These are phyloP conservation scores for Coptodon rendalli DNA, from an alignment of 2,113 vertebrate genomes.

Conservation along the genomic window DNA sequence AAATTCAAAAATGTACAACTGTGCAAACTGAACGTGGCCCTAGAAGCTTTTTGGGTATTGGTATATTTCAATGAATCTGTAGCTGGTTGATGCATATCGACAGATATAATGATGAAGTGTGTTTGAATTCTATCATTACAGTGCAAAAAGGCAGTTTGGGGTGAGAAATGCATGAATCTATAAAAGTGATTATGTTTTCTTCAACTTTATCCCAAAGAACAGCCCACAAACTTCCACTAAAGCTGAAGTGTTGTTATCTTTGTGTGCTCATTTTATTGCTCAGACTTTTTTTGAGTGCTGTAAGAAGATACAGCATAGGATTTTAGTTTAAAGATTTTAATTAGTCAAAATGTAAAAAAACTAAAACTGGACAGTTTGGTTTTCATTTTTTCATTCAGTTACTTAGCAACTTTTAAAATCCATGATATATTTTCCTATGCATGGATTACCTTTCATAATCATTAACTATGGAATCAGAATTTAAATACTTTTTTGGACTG, in stretches of 20 bases:
- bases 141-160: neutral
- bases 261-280: slow-evolving; percentile 12
- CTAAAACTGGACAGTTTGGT: neutral
- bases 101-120: neutral
- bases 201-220: slow-evolving; percentile 49
- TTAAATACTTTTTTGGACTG: slow-evolving; percentile 31
- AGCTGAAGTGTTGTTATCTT: slow-evolving; percentile 22
- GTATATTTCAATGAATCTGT: neutral
- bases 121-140: slow-evolving; percentile 1
- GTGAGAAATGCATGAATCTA: slow-evolving; percentile 13
- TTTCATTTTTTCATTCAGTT: neutral
- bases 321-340: neutral
- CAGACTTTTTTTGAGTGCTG: neutral
- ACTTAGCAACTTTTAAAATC: neutral
- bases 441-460: slow-evolving; percentile 22
- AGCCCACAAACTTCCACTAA: slow-evolving; percentile 31
- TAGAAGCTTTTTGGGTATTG: neutral
- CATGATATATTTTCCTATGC: slow-evolving; percentile 29
- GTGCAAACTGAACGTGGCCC: neutral
- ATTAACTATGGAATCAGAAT: slow-evolving; percentile 23
- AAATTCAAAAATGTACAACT: neutral
- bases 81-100: slow-evolving; percentile 3
- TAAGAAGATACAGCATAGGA: neutral
- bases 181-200: slow-evolving; percentile 22
- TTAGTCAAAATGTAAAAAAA: neutral